Evolutionary conservation across 2,888 invertebrate genomes (phyloP), one percentile per base, ranked within the genome.

Genomic region (Neelides folsomi): DNA sequence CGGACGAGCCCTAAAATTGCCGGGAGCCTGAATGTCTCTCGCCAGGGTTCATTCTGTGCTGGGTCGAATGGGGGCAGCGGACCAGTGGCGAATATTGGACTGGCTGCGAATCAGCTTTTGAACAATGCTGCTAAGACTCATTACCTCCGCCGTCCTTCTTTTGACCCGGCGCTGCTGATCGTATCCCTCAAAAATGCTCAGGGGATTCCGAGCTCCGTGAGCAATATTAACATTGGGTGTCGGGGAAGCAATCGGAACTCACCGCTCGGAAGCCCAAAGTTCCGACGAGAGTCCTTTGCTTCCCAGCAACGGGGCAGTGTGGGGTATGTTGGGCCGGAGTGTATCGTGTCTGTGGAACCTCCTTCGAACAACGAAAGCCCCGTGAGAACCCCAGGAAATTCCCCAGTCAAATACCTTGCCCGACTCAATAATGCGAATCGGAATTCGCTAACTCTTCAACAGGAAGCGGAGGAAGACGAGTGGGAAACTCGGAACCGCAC

Each of bases 341-440:
- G 63, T 50, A 58, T 62, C 16, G 65, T 65, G 2, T 63, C 63
- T 9, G 60, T 65, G 36, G 65, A 65, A 27, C 63, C 65, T 18
- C 65, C 65, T 5, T 27, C 27, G 5, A 63, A 62, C 52, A 59
- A 65, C 47, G 59, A 62, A 1, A 62, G 58, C 37, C 53, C 58
- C 6, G 54, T 53, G 35, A 55, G 46, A 9, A 57, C 56, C 16
- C 56, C 59, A 10, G 47, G 51, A 15, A 40, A 38, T 42, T 49
- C 52, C n/a, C 54, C 60, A 15, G 55, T 50, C 18, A 50, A 44
- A 19, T 7, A 8, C 12, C 13, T 35, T 13, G 15, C 40, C n/a
- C 15, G 12, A 47, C 2, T 10, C 34, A n/a, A 44, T 41, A 47
- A 10, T 15, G 2, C n/a, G 79, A 79, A 55, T 67, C 68, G n/a